Conservation (phyloP, 1,140 invertebrate species). For the Bombus cullumanus region DNA sequence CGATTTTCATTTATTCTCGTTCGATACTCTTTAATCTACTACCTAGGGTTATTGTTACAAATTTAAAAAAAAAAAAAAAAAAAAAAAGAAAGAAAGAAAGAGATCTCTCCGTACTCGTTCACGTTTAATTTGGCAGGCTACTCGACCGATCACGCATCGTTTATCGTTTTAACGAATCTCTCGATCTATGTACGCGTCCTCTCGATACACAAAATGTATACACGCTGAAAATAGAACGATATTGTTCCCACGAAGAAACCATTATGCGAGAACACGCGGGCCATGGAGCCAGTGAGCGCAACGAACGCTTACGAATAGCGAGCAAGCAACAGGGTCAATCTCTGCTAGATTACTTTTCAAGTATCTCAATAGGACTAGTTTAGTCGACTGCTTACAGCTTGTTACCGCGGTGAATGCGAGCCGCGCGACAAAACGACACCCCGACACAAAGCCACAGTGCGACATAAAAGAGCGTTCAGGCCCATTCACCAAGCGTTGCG, state of each 20-base stretch:
- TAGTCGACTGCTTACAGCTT: constrained; percentile 61
- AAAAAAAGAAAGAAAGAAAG: no score
- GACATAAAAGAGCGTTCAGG: constrained; percentile 50
- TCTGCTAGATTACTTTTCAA: constrained; percentile 63
- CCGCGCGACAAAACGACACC: constrained; percentile 54
- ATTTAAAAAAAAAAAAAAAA: background rate
- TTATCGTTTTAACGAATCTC: background rate
- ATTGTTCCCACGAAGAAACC: constrained; percentile 2
- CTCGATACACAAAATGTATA: background rate
- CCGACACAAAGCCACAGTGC: constrained; percentile 33
- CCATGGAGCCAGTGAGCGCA: background rate
- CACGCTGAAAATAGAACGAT: background rate
- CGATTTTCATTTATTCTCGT: background rate
- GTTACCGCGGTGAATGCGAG: constrained; percentile 59
- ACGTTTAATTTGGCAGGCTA: constrained; percentile 1
- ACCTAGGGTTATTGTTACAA: no score
- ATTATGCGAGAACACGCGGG: no score
- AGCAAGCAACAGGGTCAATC: constrained; percentile 58
- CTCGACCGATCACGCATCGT: constrained; percentile 15
- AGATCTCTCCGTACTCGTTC: background rate
- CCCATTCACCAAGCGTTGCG: constrained; percentile 28
- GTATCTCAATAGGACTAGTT: constrained; percentile 65
- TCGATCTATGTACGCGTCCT: background rate
- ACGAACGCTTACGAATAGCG: constrained; percentile 13
- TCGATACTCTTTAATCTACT: background rate